These are phyloP conservation scores for Coptotermes formosanus DNA, from an alignment of 1,140 invertebrate species.

Conservation along the genomic window DNA sequence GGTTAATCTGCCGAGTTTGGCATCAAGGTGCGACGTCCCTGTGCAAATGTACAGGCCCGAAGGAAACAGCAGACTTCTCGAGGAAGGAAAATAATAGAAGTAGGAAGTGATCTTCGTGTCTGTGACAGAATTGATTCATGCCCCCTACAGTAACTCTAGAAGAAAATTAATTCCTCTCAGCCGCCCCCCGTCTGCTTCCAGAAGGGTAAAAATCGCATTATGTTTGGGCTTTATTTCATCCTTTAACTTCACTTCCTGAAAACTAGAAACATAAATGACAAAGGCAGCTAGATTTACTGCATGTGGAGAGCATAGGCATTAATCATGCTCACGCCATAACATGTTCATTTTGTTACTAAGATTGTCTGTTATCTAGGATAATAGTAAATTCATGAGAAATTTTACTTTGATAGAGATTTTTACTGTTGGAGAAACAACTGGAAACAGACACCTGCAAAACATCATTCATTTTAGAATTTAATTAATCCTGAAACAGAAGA, in stretches of 20 bases:
- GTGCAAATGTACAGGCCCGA: neutral
- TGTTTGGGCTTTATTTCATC: neutral
- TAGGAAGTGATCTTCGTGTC: constrained; percentile 3
- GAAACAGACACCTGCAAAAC: too few species aligned
- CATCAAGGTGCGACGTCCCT: neutral
- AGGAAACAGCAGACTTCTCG: neutral
- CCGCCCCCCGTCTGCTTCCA: neutral
- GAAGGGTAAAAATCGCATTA: neutral
- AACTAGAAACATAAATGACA: neutral
- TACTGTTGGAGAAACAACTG: too few species aligned
- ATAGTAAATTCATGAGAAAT: too few species aligned
- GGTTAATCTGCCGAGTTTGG: too few species aligned
- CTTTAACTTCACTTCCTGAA: neutral
- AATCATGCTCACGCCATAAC: too few species aligned
- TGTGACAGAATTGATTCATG: constrained; percentile 8
- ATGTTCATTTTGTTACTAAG: too few species aligned
- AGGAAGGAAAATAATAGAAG: neutral
- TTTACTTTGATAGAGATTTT: too few species aligned
- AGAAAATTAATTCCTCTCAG: neutral
- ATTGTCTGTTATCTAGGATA: too few species aligned
- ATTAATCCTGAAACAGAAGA: too few species aligned
- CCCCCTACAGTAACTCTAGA: neutral
- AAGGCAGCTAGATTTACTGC: neutral
- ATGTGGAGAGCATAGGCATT: too few species aligned
- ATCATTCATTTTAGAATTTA: too few species aligned